Evolutionary conservation across 2,888 invertebrate species (phyloP), one percentile per base, ranked within the genome.

Genomic region (Drosophila falleni): DNA sequence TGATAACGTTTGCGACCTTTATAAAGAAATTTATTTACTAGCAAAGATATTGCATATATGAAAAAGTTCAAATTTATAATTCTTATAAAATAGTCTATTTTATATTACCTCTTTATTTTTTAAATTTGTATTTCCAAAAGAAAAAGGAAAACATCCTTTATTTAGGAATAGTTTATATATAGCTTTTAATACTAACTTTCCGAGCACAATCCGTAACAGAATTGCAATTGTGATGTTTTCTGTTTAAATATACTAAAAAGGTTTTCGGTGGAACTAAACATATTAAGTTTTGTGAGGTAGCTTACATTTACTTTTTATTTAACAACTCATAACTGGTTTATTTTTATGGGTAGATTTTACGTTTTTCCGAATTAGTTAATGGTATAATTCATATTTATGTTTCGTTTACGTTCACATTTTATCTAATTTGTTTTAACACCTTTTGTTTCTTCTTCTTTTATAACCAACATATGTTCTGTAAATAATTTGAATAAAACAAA

Each of bases 361-460:
- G 31, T 73, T 78, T 54, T 31, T 31, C 10, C 11, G 53, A 56
- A 13, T 62, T 71, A 68, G 55, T 70, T 76, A 53, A 67, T 66
- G 35, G 58, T 61, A 53, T 23, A 33, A 65, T 29, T 53, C 26
- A 64, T 46, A 60, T 23, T 51, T n/a, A 39, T 35, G 46, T 56
- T 71, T 42, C 35, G 42, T 69, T 68, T 68, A 47, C 70, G 51
- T 77, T 74, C 46, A 66, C 46, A 49, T 71, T 61, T 71, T 67
- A 56, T 69, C 62, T 49, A 70, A 74, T 63, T 78, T 69, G 54
- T 71, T 80, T 80, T 80, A 80, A 81, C 61, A 51, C 61, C 63
- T 86, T 79, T 74, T 71, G 70, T 73, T 88, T 89, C 53, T 77
- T 77, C 76, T 87, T 71, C 66, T 81, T 84, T 56, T 76, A 64